A percentile compares a stretch with the other conserved stretches of the same genome.
These are phyloP conservation scores for Plecturocebus donacophilus DNA, from an alignment of 2,113 vertebrate species.

Conservation along the genomic window DNA sequence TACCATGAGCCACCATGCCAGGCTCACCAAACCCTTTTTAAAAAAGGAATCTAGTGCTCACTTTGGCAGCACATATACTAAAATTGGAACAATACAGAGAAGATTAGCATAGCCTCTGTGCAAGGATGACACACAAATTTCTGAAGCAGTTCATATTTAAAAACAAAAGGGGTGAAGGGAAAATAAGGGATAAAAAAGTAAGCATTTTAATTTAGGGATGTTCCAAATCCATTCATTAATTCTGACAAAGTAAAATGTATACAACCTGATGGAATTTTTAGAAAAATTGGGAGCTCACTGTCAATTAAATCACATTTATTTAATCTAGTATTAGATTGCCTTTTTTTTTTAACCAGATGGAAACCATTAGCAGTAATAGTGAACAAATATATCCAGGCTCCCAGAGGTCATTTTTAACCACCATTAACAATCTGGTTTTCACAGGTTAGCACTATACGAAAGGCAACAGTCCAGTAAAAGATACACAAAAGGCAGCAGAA, in stretches of 20 bases:
- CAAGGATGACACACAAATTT: not conserved
- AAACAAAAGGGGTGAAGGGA: not conserved
- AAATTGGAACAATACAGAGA: not conserved
- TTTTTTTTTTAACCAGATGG: conserved; percentile 76
- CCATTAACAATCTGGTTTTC: conserved; percentile 79
- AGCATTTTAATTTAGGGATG: not conserved
- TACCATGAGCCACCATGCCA: too few relatives aligned
- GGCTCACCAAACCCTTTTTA: not conserved
- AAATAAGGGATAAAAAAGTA: not conserved
- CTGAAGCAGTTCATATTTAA: not conserved
- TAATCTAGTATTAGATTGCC: conserved; percentile 70
- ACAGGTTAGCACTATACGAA: conserved; percentile 67
- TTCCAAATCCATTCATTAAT: conserved; percentile 55
- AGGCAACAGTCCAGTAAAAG: conserved; percentile 58
- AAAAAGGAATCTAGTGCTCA: not conserved
- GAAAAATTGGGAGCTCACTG: conserved; percentile 54
- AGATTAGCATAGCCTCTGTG: not conserved
- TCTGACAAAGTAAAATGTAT: conserved; percentile 52
- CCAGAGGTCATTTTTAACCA: conserved; percentile 80
- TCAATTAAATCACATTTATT: conserved; percentile 76
- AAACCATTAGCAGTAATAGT: conserved; percentile 76
- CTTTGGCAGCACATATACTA: not conserved
- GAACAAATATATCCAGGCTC: conserved; percentile 72
- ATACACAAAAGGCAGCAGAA: conserved; percentile 21
- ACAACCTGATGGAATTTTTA: conserved; percentile 68